phyloP scores from a whole-genome alignment of 2,113 vertebrate genomes.

The Datnioides undecimradiatus region DNA sequence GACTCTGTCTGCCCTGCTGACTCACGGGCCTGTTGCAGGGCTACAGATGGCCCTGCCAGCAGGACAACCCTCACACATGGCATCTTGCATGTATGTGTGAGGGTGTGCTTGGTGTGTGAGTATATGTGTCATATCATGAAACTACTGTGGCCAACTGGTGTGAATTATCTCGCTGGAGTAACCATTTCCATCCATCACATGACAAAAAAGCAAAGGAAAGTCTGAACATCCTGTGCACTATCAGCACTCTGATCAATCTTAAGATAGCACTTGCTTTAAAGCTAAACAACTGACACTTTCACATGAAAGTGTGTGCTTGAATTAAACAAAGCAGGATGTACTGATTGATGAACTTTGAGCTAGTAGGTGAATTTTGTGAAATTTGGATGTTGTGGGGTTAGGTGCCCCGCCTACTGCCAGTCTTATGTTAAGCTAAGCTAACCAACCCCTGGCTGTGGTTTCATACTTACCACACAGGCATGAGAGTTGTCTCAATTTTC shows the following conservation, averaged over 20 bases:
- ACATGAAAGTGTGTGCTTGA: too few relatives aligned
- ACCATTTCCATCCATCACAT: neutral
- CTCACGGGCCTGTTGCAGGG: conserved; percentile 61
- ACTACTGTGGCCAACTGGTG: conserved; percentile 46
- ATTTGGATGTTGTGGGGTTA: neutral
- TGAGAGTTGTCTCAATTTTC: neutral
- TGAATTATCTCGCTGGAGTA: conserved; percentile 22
- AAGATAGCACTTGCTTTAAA: too few relatives aligned
- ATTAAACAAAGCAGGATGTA: too few relatives aligned
- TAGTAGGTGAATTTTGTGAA: neutral
- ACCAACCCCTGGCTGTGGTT: neutral
- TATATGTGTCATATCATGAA: conserved; percentile 66
- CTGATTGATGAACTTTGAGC: neutral
- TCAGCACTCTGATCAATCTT: neutral
- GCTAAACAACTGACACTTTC: too few relatives aligned
- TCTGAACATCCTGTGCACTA: neutral
- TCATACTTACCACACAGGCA: too few relatives aligned
- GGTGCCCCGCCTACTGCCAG: too few relatives aligned
- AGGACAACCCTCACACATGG: conserved; percentile 75
- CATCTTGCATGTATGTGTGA: conserved; percentile 63
- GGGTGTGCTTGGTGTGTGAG: conserved; percentile 41
- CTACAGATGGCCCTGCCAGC: conserved; percentile 74
- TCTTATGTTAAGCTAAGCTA: neutral
- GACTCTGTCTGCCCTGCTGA: conserved; percentile 65
- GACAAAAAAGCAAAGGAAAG: neutral